Evolutionary conservation across 2,113 vertebrate genomes (phyloP), one percentile per base, ranked within the genome.

Genomic region (Xenopus laevis): DNA sequence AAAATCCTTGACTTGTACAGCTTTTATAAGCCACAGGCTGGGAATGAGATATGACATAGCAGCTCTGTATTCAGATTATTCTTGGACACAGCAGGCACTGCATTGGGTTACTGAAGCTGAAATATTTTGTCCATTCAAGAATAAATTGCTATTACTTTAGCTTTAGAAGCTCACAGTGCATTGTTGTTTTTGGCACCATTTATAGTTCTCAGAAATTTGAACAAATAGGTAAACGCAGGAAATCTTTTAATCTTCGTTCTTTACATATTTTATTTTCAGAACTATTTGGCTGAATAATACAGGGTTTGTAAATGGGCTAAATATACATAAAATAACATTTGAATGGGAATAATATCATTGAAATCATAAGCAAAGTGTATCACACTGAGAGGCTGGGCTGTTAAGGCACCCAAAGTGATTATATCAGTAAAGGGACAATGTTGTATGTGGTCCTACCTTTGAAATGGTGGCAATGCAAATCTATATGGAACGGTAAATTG

Each of bases 41-140:
- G 27, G 21, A 57, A 7, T 7, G 64, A 65, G 40, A 68, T 33
- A 57, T 68, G 66, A 57, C 50, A 68, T 23, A 68, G 66, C 27
- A 17, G 50, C 17, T 57, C 47, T 16, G 45, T 17, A 67, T 67
- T 67, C 27, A 27, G 66, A 68, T 68, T 68, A 57, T 53, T 53
- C n/a, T 12, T 23, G 45, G 21, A 55, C 66, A 53, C 66, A 68
- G 50, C 27, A 40, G 66, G 66, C 21, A 68, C 15, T 33, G 47
- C 50, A 55, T 68, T 27, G 21, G 33, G 45, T 50, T 57, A 68
- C 40, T 65, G 33, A 65, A 33, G 50, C 50, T 68, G 52, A 68
- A 46, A 65, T 46, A 65, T 65, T 46, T 40, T 55, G 52, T 68
- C 27, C 66, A 57, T 68, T 33, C 50, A 68, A 13, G 23, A 68